Percentiles rank a stretch among this genome's conserved stretches.
Evolutionary conservation across 2,797 vertebrate species (phyloP).

Genomic region (Fundulus diaphanus): DNA sequence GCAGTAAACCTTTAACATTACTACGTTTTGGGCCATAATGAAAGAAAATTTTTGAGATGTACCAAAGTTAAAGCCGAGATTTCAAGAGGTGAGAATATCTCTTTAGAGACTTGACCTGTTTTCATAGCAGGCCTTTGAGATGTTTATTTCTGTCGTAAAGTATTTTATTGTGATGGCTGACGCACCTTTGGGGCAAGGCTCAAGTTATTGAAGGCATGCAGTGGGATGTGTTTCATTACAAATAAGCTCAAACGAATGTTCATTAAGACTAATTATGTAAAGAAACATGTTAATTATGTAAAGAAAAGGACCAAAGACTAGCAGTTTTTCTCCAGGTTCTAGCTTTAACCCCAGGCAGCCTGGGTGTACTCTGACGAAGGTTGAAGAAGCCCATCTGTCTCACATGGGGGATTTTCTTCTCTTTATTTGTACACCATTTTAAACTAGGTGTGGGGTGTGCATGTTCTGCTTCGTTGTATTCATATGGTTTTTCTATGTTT

Average conservation of each 20-base stretch:
- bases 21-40: neutral
- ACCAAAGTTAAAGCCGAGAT: neutral
- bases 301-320: neutral
- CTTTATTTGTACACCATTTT: neutral
- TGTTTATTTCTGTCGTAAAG: neutral
- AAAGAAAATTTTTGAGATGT: neutral
- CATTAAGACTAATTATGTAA: neutral
- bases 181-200: neutral
- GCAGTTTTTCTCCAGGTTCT: neutral
- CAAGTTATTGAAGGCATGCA: neutral
- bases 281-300: neutral
- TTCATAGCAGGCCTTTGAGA: neutral
- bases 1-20: neutral
- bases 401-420: neutral
- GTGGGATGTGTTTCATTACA: neutral
- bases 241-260: neutral
- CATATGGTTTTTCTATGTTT: slow-evolving; percentile 22
- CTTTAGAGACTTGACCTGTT: neutral
- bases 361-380: neutral
- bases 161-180: neutral
- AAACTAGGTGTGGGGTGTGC: neutral
- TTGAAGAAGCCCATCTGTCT: slow-evolving; percentile 39
- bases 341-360: slow-evolving; percentile 29
- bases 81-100: neutral
- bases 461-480: slow-evolving; percentile 44